Conservation (phyloP, 2,113 vertebrate species). For the Ailurus styani region DNA sequence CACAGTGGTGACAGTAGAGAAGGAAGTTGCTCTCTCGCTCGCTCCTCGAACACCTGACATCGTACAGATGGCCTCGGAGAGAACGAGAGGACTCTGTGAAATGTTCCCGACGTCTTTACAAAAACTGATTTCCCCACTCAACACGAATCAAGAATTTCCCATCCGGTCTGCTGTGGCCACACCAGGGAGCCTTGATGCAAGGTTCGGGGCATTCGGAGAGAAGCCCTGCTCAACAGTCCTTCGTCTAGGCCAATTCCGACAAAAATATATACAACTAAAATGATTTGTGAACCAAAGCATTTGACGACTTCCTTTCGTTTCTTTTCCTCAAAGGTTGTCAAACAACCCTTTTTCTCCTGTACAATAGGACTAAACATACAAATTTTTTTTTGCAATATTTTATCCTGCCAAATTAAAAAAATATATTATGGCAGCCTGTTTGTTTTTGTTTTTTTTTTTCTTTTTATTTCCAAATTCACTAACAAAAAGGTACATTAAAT, state of each 20-base stretch:
- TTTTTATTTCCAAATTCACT: conserved; percentile 92
- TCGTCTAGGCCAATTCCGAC: conserved; percentile 83
- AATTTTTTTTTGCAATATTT: conserved; percentile 91
- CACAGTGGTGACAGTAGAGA: background rate
- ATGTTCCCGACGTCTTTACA: conserved; percentile 72
- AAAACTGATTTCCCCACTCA: conserved; percentile 74
- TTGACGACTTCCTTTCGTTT: conserved; percentile 82
- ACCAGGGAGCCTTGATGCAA: conserved; percentile 83
- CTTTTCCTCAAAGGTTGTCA: conserved; percentile 89
- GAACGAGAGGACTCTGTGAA: conserved; percentile 66
- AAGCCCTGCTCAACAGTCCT: conserved; percentile 81
- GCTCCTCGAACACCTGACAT: conserved; percentile 11
- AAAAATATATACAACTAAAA: conserved; percentile 92
- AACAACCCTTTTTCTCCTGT: conserved; percentile 89
- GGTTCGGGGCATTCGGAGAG: conserved; percentile 76
- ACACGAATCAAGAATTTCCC: conserved; percentile 69
- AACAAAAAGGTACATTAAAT: conserved; percentile 91
- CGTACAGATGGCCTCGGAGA: conserved; percentile 61
- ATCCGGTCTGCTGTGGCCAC: conserved; percentile 76
- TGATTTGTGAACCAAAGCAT: conserved; percentile 83
- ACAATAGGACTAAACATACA: conserved; percentile 95
- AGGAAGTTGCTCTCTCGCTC: background rate
- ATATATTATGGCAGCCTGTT: conserved; percentile 94
- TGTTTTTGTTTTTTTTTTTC: conserved; percentile 87
- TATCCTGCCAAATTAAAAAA: conserved; percentile 94